A percentile compares a stretch with the other conserved stretches of the same genome.
Evolutionary conservation across 2,113 vertebrate species (phyloP).

Genomic region (Clarias macrocephalus): DNA sequence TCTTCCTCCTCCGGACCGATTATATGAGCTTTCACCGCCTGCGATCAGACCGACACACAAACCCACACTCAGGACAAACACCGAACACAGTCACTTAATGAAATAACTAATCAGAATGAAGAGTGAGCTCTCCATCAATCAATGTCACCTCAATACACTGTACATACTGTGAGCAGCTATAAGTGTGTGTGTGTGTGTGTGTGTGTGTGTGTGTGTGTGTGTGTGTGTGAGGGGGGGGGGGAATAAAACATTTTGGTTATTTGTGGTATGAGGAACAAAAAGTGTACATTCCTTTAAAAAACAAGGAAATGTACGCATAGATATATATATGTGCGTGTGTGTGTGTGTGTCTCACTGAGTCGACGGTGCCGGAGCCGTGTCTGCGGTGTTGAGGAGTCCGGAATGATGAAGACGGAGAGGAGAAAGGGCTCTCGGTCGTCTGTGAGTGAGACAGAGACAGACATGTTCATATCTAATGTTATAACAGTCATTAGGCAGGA

Average conservation of each 20-base stretch:
- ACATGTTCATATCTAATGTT: neutral
- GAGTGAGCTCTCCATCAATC: neutral
- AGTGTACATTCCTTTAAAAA: neutral
- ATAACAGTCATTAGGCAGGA: neutral
- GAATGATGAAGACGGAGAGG: constrained; percentile 78
- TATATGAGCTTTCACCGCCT: constrained; percentile 76
- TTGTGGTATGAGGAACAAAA: neutral
- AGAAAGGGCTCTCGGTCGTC: constrained; percentile 82
- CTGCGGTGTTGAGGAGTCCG: constrained; percentile 70
- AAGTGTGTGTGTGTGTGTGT: constrained; percentile 14
- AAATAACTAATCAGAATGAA: neutral
- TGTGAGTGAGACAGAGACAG: constrained; percentile 59
- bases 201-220: neutral
- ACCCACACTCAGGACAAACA: neutral
- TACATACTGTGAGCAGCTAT: too few species aligned
- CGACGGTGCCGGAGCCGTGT: constrained; percentile 74
- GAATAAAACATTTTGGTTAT: neutral
- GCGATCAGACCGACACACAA: neutral
- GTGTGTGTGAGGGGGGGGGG: neutral
- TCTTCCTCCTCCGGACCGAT: constrained; percentile 91
- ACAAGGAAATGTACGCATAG: neutral
- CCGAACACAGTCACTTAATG: neutral
- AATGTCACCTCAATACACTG: neutral
- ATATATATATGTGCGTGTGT: neutral
- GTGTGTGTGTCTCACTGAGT: constrained; percentile 73